Evolutionary conservation across 2,797 vertebrate genomes (phyloP).

Genomic region (Catostomus latipinnis): DNA sequence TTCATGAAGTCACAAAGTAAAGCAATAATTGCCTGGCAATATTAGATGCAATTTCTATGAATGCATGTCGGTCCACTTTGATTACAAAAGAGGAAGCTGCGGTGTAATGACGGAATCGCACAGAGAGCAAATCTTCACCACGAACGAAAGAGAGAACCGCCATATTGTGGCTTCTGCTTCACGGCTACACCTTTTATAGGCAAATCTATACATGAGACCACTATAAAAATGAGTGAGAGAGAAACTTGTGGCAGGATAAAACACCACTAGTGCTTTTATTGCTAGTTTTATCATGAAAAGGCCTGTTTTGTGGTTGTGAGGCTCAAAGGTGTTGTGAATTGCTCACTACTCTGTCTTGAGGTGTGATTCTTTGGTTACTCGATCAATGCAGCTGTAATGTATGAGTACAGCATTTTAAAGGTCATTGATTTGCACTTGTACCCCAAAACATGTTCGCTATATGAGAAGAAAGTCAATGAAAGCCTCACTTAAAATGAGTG

Average conservation of each 20-base stretch:
- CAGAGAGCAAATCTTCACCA: slow-evolving; percentile 38
- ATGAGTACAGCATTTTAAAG: slow-evolving; percentile 41
- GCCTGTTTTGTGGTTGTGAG: slow-evolving; percentile 4
- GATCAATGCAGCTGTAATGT: slow-evolving; percentile 53
- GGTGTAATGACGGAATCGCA: slow-evolving; percentile 27
- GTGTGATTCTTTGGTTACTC: slow-evolving; percentile 44
- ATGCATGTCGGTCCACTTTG: slow-evolving; percentile 46
- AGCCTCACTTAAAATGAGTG: slow-evolving; percentile 46
- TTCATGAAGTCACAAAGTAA: slow-evolving; percentile 61
- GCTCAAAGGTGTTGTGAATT: not conserved
- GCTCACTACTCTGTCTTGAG: slow-evolving; percentile 11
- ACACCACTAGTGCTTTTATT: not conserved
- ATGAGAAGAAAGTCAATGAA: slow-evolving; percentile 54
- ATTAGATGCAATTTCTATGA: slow-evolving; percentile 60
- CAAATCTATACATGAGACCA: slow-evolving; percentile 20
- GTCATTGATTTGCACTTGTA: slow-evolving; percentile 57
- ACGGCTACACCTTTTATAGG: not conserved
- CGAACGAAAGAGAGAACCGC: slow-evolving; percentile 2
- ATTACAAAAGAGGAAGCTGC: slow-evolving; percentile 47
- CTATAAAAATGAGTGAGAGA: slow-evolving; percentile 15
- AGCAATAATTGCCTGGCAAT: slow-evolving; percentile 60
- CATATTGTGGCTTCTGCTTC: slow-evolving; percentile 20
- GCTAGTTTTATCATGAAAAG: not conserved
- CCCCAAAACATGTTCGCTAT: slow-evolving; percentile 41
- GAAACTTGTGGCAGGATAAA: not conserved